These are phyloP conservation scores for Drosophila nasuta DNA, from an alignment of 1,140 invertebrate genomes.

Conservation along the genomic window DNA sequence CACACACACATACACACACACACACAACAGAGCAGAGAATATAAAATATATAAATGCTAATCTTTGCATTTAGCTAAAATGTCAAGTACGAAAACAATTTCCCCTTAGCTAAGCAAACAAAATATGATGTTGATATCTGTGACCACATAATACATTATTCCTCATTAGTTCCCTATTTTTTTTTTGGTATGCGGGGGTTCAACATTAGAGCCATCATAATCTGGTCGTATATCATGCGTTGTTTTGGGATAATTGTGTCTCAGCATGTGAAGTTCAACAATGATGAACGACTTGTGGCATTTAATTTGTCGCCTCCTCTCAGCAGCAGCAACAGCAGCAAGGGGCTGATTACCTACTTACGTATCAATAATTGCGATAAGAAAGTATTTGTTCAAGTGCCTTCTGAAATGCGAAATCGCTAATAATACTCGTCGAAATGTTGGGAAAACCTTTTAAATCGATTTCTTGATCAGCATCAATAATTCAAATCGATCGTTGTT, in stretches of 20 bases:
- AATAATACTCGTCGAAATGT: neutral
- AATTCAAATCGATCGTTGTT: too few relatives aligned
- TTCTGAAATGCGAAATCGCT: slow-evolving; percentile 13
- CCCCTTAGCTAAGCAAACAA: slow-evolving; percentile 1
- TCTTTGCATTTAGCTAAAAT: slow-evolving; percentile 57
- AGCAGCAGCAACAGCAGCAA: neutral
- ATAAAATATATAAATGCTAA: slow-evolving; percentile 54
- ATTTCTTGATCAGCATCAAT: too few relatives aligned
- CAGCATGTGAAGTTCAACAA: slow-evolving; percentile 10
- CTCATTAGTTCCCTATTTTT: slow-evolving; percentile 22
- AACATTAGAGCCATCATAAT: slow-evolving; percentile 14
- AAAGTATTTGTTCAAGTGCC: slow-evolving; percentile 5
- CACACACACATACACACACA: slow-evolving; percentile 15
- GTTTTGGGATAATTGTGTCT: slow-evolving; percentile 15
- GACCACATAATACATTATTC: slow-evolving; percentile 15
- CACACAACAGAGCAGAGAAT: slow-evolving; percentile 7
- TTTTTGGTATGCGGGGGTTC: neutral
- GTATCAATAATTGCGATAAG: slow-evolving; percentile 40
- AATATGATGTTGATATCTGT: slow-evolving; percentile 11
- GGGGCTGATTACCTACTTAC: slow-evolving; percentile 29
- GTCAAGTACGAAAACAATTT: slow-evolving; percentile 52
- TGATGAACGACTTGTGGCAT: slow-evolving; percentile 28
- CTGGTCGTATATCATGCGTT: slow-evolving; percentile 32
- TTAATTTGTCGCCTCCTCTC: slow-evolving; percentile 9
- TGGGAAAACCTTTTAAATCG: too few relatives aligned